These are phyloP conservation scores for Hedya salicella DNA, from an alignment of 2,888 invertebrate species.

Conservation along the genomic window DNA sequence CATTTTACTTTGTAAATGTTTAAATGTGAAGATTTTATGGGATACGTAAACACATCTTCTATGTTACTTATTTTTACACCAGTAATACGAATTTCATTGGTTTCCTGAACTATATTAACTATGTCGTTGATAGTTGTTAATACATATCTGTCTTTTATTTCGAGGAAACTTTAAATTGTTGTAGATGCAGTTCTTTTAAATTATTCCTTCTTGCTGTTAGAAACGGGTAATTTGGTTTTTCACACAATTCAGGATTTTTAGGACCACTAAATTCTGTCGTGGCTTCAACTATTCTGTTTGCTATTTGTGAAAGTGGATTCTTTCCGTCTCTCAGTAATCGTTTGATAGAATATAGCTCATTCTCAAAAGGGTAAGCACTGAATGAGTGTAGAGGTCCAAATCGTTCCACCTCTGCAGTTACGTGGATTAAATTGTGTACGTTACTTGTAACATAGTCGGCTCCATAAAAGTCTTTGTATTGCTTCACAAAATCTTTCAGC, in stretches of 20 bases:
- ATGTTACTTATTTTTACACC: background rate
- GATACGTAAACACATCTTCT: background rate
- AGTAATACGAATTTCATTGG: slow-evolving; percentile 3
- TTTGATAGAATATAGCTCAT: slow-evolving; percentile 44
- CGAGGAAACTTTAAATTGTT: too few relatives aligned
- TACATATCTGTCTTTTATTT: too few relatives aligned
- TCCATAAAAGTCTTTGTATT: slow-evolving; percentile 45
- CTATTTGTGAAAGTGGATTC: slow-evolving; percentile 44
- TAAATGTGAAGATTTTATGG: too few relatives aligned
- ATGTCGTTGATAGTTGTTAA: slow-evolving; percentile 3
- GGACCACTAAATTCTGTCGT: slow-evolving; percentile 5
- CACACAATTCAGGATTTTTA: slow-evolving; percentile 19
- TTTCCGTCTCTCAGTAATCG: slow-evolving; percentile 43
- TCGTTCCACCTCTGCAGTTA: slow-evolving; percentile 34
- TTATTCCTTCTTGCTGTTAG: background rate
- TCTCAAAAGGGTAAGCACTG: slow-evolving; percentile 45
- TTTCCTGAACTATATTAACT: slow-evolving; percentile 3
- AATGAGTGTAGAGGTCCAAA: slow-evolving; percentile 41
- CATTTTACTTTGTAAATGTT: too few relatives aligned
- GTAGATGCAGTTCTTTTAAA: too few relatives aligned
- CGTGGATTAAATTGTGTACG: slow-evolving; percentile 39
- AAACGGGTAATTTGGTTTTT: slow-evolving; percentile 14
- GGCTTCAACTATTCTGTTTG: slow-evolving; percentile 31
- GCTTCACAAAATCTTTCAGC: slow-evolving; percentile 38
- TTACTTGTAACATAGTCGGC: slow-evolving; percentile 44